These are phyloP conservation scores for Mamestra configurata DNA, from an alignment of 1,140 invertebrate species.

Conservation along the genomic window DNA sequence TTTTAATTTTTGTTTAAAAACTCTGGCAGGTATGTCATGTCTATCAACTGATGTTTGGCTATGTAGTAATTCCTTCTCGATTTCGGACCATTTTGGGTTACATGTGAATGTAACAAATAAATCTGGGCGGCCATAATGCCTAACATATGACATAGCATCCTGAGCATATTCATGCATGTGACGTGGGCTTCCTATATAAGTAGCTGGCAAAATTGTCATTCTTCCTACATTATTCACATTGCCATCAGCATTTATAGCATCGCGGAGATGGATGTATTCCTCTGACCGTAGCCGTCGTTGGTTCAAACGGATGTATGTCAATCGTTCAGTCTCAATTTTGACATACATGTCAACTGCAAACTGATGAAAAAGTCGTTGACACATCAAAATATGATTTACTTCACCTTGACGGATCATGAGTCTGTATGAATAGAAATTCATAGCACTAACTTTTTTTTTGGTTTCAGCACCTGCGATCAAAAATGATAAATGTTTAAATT, in stretches of 20 bases:
- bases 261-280: constrained; percentile 71
- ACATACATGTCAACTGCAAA: constrained; percentile 77
- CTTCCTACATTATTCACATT: constrained; percentile 60
- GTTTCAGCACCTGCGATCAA: constrained; percentile 53
- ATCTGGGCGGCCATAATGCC: constrained; percentile 75
- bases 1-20: constrained; percentile 87
- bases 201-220: constrained; percentile 70
- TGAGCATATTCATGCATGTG: constrained; percentile 81
- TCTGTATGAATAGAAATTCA: constrained; percentile 66
- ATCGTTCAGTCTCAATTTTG: constrained; percentile 62
- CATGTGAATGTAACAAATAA: constrained; percentile 85
- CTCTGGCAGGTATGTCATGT: constrained; percentile 77
- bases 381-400: constrained; percentile 69
- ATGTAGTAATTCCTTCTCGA: constrained; percentile 68
- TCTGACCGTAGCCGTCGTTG: constrained; percentile 75
- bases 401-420: constrained; percentile 68
- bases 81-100: constrained; percentile 87
- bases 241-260: constrained; percentile 63
- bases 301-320: constrained; percentile 71
- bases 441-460: constrained; percentile 63
- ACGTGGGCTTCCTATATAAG: constrained; percentile 72
- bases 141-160: constrained; percentile 80
- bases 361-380: constrained; percentile 69
- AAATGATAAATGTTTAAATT: constrained; percentile 39
- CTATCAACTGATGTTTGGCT: constrained; percentile 71